Percentiles rank a stretch among this genome's conserved stretches.
These are phyloP conservation scores for Bubo bubo DNA, from an alignment of 2,113 vertebrate species.

Conservation along the genomic window DNA sequence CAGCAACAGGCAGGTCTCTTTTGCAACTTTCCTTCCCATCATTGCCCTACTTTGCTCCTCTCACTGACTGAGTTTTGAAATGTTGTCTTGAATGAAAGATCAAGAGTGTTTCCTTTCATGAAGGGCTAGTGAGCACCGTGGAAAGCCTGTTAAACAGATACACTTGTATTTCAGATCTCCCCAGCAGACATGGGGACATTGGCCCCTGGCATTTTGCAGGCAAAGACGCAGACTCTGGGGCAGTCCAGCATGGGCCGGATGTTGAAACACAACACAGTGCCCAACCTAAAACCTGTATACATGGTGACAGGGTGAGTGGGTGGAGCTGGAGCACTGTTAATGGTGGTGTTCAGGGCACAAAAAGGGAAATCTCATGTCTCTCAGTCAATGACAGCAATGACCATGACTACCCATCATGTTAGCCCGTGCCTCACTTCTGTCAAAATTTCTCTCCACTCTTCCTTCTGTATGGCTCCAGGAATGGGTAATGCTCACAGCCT, in stretches of 20 bases:
- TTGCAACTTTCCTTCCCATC: background rate
- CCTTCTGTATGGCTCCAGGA: background rate
- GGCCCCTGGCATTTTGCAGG: background rate
- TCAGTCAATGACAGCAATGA: background rate
- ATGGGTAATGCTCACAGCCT: background rate
- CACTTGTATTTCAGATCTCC: background rate
- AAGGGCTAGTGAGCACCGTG: background rate
- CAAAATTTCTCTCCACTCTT: background rate
- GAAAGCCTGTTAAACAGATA: background rate
- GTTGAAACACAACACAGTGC: background rate
- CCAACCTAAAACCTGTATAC: background rate
- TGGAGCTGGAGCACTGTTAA: background rate
- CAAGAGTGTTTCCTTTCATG: background rate
- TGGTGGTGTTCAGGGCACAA: background rate
- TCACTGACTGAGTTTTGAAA: background rate
- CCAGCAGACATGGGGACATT: background rate
- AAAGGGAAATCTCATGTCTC: background rate
- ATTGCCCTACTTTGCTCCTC: background rate
- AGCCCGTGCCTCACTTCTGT: background rate
- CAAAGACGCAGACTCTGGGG: background rate
- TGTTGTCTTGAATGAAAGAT: background rate
- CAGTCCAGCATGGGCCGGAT: background rate
- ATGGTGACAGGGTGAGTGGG: fast-evolving
- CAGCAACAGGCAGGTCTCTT: background rate
- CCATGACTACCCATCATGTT: background rate